Base-by-base conservation (phyloP, 2,113 vertebrate genomes). In the Hucho hucho region DNA sequence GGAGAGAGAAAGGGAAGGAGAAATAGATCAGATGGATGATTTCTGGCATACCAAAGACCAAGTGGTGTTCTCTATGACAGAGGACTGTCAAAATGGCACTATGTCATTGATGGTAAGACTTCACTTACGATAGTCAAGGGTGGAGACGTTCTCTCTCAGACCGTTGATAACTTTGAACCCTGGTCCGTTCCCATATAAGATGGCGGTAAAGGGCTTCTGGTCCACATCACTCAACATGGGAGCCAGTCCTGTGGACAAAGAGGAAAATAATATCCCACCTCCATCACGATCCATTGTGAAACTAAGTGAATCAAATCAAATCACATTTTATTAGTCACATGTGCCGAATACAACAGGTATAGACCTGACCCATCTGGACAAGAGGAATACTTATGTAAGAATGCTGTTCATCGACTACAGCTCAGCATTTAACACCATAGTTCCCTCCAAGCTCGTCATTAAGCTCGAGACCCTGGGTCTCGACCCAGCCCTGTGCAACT, bases 111-210 rank as follows among this genome's bases (percentile, higher is more conserved):
- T 3, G 20, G 28, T 26, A 68, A 29, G 28, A 32, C 4, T 53
- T 46, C 26, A 47, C 95, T 93, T 89, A 99, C 97, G 75, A 0
- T 94, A 97, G 77, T 98, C 89, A 79, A 95, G 90, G 0, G 90
- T 91, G 5, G 97, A 97, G 70, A 98, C 90, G 0, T 99, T 98
- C 80, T 97, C 95, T 14, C 97, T 89, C 22, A 58, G 87, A 0
- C 96, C 96, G 0, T 88, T 93, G 13, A 95, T 79, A 0, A 96
- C 2, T 75, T 94, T 96, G 77, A 95, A 98, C 59, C 97, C 97
- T 0, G 97, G 97, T 46, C 97, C 97, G 0, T 99, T 99, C 46
- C 95, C 97, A 0, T 99, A 99, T n/a, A 96, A 89, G 88, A 99
- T 98, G 64, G 97, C 86, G 0, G 97, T 99, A 83, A 95, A 99